Conservation (phyloP, 2,797 vertebrate genomes). For the Hippoglossus hippoglossus region DNA sequence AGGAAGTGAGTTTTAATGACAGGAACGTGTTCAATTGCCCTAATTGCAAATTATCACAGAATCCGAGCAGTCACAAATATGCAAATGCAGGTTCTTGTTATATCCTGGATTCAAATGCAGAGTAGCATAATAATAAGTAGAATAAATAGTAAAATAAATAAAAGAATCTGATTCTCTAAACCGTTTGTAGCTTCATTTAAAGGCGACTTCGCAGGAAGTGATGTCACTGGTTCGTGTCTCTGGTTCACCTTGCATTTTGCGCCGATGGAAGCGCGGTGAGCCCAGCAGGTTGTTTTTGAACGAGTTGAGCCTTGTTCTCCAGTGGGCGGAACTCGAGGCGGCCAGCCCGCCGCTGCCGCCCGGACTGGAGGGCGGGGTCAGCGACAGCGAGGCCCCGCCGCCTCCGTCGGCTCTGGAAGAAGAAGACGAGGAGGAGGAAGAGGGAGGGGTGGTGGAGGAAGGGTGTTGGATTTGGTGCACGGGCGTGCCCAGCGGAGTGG, state of each 20-base stretch:
- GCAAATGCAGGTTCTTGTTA: no score
- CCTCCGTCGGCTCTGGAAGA: constrained; percentile 84
- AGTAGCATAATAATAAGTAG: no score
- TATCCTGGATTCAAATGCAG: background rate
- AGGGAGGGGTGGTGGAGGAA: constrained; percentile 85
- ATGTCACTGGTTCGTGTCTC: background rate
- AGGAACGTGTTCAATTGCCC: no score
- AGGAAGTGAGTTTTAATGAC: no score
- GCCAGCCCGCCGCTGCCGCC: constrained; percentile 83
- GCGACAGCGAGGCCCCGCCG: constrained; percentile 83
- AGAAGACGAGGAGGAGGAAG: constrained; percentile 91
- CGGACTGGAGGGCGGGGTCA: constrained; percentile 91
- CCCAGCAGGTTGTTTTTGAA: constrained; percentile 96
- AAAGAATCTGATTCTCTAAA: no score
- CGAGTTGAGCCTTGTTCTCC: constrained; percentile 93
- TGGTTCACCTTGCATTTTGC: constrained; percentile 90
- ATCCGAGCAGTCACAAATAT: no score
- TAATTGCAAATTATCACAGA: no score
- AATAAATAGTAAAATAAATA: background rate
- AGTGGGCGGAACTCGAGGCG: constrained; percentile 91
- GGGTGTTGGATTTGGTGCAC: constrained; percentile 90
- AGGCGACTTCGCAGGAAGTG: no score
- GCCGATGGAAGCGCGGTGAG: constrained; percentile 93
- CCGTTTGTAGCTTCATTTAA: no score
- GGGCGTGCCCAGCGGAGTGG: constrained; percentile 92